Conservation (phyloP, 1,140 invertebrate genomes). For the Temnothorax curvispinosus region DNA sequence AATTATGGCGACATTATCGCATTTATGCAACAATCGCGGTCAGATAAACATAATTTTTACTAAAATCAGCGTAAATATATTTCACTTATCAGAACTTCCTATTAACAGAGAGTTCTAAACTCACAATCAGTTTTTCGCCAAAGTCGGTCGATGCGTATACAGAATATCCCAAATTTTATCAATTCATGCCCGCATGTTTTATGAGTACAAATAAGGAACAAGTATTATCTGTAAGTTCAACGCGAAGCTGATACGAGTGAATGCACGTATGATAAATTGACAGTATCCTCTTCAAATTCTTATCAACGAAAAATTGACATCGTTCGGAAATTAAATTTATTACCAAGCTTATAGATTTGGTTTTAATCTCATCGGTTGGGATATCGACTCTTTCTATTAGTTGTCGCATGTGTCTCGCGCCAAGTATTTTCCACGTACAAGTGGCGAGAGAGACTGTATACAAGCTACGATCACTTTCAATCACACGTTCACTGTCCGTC, state of each 20-base stretch:
- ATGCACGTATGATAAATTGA: not conserved
- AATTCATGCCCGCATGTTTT: not conserved
- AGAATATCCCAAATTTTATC: not conserved
- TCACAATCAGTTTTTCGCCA: not conserved
- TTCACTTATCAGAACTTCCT: constrained; percentile 5
- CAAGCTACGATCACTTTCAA: constrained; percentile 5
- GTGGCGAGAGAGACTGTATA: not conserved
- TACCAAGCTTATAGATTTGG: not conserved
- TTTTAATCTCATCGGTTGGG: not conserved
- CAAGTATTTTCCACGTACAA: not conserved
- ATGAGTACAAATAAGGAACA: not conserved
- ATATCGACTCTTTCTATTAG: not conserved
- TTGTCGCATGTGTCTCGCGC: not conserved
- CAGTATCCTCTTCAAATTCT: not conserved
- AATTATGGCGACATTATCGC: not conserved
- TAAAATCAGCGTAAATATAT: not conserved
- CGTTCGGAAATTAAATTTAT: not conserved
- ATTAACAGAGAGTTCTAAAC: not conserved
- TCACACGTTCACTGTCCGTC: not conserved
- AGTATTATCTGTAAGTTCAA: not conserved
- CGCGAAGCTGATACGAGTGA: not conserved
- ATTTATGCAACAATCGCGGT: constrained; percentile 25
- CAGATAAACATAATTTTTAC: constrained; percentile 10
- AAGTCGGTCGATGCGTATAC: not conserved
- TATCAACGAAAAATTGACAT: not conserved